Conservation (phyloP, 2,113 vertebrate species). For the Nematolebias whitei region DNA sequence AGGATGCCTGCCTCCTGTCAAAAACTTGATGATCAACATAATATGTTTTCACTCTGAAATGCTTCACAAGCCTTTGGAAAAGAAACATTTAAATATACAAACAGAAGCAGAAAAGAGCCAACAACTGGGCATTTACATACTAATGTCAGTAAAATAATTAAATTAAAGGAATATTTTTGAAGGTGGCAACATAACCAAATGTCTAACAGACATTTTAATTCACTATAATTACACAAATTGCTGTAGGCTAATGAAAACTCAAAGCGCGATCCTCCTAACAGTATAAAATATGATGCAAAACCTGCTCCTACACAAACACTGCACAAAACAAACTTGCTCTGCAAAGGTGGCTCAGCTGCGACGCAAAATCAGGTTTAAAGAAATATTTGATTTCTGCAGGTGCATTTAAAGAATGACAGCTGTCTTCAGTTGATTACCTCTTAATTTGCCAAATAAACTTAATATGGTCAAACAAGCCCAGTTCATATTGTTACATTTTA, state of each 20-base stretch:
- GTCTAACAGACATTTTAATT: background rate
- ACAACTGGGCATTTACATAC: slow-evolving; percentile 11
- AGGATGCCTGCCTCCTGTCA: no score
- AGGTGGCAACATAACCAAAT: no score
- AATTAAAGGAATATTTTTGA: no score
- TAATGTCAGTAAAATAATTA: slow-evolving; percentile 20
- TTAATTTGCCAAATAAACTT: no score
- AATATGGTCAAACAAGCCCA: no score
- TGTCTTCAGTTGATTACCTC: background rate
- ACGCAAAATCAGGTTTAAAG: background rate
- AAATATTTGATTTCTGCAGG: background rate
- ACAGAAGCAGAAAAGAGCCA: slow-evolving; percentile 10
- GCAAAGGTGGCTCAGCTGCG: no score
- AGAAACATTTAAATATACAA: no score
- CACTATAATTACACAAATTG: background rate
- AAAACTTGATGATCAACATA: no score
- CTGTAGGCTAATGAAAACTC: background rate
- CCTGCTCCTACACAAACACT: background rate
- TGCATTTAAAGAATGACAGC: background rate
- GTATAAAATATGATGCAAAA: background rate
- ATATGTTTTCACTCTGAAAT: background rate
- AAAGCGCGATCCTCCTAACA: no score
- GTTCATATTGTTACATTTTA: no score
- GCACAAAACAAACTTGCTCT: background rate
- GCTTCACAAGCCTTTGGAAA: slow-evolving; percentile 7